phyloP scores from a whole-genome alignment of 2,113 vertebrate species.

The Rhinolophus sinicus region DNA sequence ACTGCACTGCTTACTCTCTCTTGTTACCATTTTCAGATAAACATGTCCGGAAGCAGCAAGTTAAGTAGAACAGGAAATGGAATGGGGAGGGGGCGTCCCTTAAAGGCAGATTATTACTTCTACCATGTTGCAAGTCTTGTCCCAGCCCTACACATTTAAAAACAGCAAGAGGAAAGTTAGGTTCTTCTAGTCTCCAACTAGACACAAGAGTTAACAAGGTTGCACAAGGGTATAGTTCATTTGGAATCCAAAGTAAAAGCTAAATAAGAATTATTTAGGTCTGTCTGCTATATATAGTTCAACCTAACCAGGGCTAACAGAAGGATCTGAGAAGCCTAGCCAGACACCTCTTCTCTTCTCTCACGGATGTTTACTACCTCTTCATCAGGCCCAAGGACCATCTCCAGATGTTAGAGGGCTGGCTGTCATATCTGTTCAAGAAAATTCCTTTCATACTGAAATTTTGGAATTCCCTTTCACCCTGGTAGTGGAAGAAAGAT shows the following conservation, averaged over 20 bases:
- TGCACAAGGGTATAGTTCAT: neutral
- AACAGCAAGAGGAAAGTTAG: neutral
- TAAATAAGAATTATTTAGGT: neutral
- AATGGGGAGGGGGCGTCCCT: neutral
- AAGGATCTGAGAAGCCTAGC: neutral
- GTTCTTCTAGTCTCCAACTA: neutral
- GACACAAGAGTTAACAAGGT: neutral
- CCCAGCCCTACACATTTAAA: neutral
- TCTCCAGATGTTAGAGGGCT: neutral
- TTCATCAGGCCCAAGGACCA: neutral
- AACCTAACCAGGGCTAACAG: neutral
- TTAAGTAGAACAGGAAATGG: slow-evolving; percentile 13
- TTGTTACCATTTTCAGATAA: neutral
- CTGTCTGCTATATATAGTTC: neutral
- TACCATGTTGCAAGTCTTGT: neutral
- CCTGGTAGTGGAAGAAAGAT: neutral
- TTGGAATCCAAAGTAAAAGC: neutral
- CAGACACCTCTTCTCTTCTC: neutral
- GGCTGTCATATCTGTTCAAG: neutral
- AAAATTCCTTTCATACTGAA: neutral
- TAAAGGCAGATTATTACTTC: neutral
- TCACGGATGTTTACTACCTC: neutral
- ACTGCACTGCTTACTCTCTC: neutral
- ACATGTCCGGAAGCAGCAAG: neutral
- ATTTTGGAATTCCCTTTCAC: neutral